Conservation (phyloP, 2,113 vertebrate genomes). For the Dipodomys merriami region DNA sequence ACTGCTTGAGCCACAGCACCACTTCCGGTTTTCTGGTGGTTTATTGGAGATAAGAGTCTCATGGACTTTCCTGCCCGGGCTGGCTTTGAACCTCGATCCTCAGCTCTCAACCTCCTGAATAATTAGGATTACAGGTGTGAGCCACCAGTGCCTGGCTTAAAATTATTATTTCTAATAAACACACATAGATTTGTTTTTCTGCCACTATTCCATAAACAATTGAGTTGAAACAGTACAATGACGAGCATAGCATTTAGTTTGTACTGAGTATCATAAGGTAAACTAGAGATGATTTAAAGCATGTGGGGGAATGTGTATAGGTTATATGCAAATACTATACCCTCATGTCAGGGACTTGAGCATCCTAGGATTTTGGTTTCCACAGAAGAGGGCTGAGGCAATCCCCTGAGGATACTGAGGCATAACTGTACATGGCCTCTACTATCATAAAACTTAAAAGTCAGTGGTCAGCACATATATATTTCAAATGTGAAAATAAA, state of each 20-base stretch:
- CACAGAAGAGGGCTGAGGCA: background rate
- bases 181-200: background rate
- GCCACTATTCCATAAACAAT: background rate
- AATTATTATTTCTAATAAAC: background rate
- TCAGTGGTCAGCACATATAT: background rate
- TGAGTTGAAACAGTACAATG: background rate
- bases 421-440: background rate
- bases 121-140: no score
- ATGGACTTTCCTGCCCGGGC: no score
- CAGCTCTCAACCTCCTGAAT: no score
- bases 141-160: background rate
- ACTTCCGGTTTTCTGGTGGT: no score
- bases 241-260: background rate
- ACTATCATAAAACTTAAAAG: background rate
- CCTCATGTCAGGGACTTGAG: background rate
- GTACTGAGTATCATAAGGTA: background rate
- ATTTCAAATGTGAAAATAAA: constrained; percentile 12
- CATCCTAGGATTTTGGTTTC: background rate
- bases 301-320: background rate
- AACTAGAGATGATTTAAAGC: background rate
- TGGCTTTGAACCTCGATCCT: no score
- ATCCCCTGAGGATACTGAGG: background rate
- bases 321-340: background rate
- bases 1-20: no score
- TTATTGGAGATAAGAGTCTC: no score